Evolutionary conservation across 2,797 vertebrate genomes (phyloP).

Genomic region (Holocentrus rufus): DNA sequence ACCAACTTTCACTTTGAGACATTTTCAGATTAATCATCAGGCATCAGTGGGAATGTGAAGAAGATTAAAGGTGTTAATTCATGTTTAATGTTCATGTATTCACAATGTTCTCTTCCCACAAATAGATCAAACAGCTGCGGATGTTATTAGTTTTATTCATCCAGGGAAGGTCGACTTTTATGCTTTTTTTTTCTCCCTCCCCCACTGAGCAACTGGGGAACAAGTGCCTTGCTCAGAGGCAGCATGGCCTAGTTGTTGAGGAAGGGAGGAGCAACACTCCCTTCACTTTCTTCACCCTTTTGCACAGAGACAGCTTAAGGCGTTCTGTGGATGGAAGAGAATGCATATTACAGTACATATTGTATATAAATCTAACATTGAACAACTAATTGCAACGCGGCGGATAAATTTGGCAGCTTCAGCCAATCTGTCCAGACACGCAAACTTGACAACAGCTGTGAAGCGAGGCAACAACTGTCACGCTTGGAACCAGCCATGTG

Average conservation of each 20-base stretch:
- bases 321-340: too few species aligned
- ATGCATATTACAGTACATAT: too few species aligned
- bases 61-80: constrained; percentile 14
- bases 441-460: constrained; percentile 7
- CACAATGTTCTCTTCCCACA: background rate
- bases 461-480: background rate
- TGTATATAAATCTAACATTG: background rate
- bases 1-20: constrained; percentile 20
- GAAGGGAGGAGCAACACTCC: too few species aligned
- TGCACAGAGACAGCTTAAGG: too few species aligned
- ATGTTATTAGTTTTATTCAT: background rate
- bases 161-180: background rate
- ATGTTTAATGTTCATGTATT: constrained; percentile 16
- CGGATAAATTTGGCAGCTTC: constrained; percentile 2
- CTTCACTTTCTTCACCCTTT: too few species aligned
- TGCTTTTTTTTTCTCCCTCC: too few species aligned
- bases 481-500: background rate
- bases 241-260: too few species aligned
- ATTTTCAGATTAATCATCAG: constrained; percentile 10
- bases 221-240: too few species aligned
- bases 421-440: background rate
- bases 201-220: too few species aligned
- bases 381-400: background rate
- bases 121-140: background rate
- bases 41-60: background rate